phyloP scores from a whole-genome alignment of 2,113 vertebrate genomes.

The Heliornis fulica region DNA sequence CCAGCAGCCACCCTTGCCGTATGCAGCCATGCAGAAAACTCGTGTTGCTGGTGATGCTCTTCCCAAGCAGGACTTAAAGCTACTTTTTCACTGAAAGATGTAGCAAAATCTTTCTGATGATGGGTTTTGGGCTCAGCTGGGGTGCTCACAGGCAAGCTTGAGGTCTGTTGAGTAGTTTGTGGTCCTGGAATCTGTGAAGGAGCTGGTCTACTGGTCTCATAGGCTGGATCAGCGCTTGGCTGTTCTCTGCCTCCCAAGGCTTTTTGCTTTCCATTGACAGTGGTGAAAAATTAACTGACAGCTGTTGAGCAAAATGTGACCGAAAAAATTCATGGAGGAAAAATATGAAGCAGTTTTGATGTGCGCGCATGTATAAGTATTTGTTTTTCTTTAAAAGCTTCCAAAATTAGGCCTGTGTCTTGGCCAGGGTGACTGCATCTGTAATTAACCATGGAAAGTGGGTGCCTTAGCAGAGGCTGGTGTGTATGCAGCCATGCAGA shows the following conservation, averaged over 20 bases:
- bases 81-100: background rate
- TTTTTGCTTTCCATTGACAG: background rate
- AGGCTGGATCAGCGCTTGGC: background rate
- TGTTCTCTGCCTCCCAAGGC: background rate
- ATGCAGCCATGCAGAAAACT: background rate
- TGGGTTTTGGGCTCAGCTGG: background rate
- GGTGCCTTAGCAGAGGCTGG: background rate
- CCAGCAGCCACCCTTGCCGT: background rate
- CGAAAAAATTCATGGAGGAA: background rate
- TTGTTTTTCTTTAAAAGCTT: conserved; percentile 36
- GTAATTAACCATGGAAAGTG: background rate
- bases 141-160: background rate
- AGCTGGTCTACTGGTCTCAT: background rate
- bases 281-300: background rate
- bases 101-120: background rate
- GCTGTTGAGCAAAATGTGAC: background rate
- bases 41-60: background rate
- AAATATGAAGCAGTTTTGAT: background rate
- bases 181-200: background rate
- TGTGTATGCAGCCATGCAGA: background rate
- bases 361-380: background rate
- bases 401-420: background rate
- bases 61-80: background rate
- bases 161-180: background rate
- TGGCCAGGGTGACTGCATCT: background rate